Percentiles rank a stretch among this genome's conserved stretches.
Conservation (phyloP, 2,888 invertebrate genomes). For the Nomada fabriciana region DNA sequence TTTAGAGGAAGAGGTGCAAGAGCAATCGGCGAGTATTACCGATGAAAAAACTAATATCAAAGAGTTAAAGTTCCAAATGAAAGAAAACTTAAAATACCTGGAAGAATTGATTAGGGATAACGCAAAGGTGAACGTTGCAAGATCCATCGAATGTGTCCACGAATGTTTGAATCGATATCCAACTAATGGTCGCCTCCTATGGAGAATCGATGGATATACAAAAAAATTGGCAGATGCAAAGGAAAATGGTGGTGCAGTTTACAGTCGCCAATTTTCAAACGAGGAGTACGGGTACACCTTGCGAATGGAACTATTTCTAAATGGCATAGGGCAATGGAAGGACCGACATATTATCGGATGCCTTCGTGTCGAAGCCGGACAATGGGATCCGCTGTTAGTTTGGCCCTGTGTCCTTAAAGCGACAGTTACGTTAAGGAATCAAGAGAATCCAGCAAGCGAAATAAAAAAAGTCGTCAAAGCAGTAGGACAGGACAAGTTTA, state of each 20-base stretch:
- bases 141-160: constrained; percentile 9
- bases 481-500: constrained; percentile 53
- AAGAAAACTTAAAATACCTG: constrained; percentile 72
- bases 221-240: constrained; percentile 89
- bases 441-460: constrained; percentile 85
- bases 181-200: constrained; percentile 87
- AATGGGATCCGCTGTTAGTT: constrained; percentile 89
- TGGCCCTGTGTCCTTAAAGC: constrained; percentile 91
- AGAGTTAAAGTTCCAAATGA: constrained; percentile 72
- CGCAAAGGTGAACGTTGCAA: constrained; percentile 8
- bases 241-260: constrained; percentile 87
- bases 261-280: constrained; percentile 89
- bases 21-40: constrained; percentile 48
- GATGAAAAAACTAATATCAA: constrained; percentile 63
- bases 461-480: constrained; percentile 81
- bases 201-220: constrained; percentile 89
- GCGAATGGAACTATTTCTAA: constrained; percentile 89
- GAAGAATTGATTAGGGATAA: constrained; percentile 70
- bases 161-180: constrained; percentile 32
- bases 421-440: constrained; percentile 88
- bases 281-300: constrained; percentile 91
- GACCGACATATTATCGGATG: constrained; percentile 90
- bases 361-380: constrained; percentile 88
- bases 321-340: constrained; percentile 92
- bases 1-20: constrained; percentile 81